Evolutionary conservation across 2,113 vertebrate genomes (phyloP), one percentile per base, ranked within the genome.

Genomic region (Falcunculus frontatus): DNA sequence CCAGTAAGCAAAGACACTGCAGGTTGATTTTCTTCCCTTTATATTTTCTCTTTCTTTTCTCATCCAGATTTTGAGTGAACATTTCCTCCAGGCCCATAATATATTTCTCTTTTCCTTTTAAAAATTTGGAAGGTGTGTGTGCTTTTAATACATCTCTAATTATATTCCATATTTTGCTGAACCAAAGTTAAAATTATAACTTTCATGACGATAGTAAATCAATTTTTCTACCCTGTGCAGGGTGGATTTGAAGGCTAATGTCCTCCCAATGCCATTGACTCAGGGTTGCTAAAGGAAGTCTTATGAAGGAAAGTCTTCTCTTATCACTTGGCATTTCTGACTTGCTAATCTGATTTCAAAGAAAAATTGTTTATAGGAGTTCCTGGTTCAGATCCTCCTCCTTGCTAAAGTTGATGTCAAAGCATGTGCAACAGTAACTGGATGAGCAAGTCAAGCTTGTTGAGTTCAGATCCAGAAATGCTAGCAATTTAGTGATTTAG

Each of bases 371-470:
- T 96, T 83, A 85, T 95, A 69, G 50, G 59, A 95, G 85, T 96
- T 96, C 94, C 95, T 96, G 91, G 94, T 96, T 96, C 93, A 95
- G 42, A 93, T 94, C 87, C 84, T 96, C 56, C 90, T 87, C 53
- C 33, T 79, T 91, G 67, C 63, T 93, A 19, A 93, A 83, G 84
- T 3, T 91, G 70, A 88, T 87, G 94, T 87, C 85, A 83, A 91
- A 90, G 78, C 47, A 83, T 27, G 22, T 72, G 72, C 84, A 91
- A 44, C 35, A n/a, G 70, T 52, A 94, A 96, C 93, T 80, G 93
- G 95, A 93, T 90, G 35, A 96, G 84, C 95, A 88, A 94, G 93
- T 96, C 78, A 89, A 80, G 82, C 93, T 96, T 88, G 94, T 78
- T 77, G 75, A 74, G 59, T 93, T 96, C 60, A 75, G 64, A 47